Base-by-base conservation (phyloP, 2,113 vertebrate genomes). In the Arenaria interpres region DNA sequence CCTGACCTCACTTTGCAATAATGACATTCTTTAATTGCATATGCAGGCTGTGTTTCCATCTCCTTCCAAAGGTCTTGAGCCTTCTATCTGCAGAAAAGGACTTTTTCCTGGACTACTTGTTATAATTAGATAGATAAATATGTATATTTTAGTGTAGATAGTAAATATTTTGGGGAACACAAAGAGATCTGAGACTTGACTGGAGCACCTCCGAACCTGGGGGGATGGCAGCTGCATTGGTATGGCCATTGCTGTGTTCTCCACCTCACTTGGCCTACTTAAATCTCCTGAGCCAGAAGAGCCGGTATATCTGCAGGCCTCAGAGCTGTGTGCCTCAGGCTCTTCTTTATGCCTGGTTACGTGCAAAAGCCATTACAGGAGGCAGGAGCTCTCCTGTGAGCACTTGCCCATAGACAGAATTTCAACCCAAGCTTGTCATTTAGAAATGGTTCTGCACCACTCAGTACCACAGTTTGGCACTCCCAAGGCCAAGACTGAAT, bases 1-100 rank as follows among this genome's bases (percentile, higher is more conserved):
- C 82, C 86, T 96, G 92, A 97, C 73, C 80, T 94, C 84, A 87
- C 62, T 95, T 86, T 57, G 66, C 56, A 87, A 4, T 92, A 88
- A 86, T 86, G 68, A 51, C 43, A 56, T 86, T 93, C 60, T 83
- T 27, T 95, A 94, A 71, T 68, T 90, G 68, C 92, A 84, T 84
- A 90, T 1, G 3, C 68, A 81, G 79, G 67, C 60, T 59, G 50
- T 75, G 46, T 64, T 94, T 51, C 68, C 63, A 51, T 80, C 72
- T 93, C 64, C 64, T 94, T 85, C 72, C 51, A 72, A 90, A 86
- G 54, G 54, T 73, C 69, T 72, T 66, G 53, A 88, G 53, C 45
- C 43, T 91, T 76, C 74, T 79, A 57, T 45, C 73, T 87, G 62
- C 59, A 79, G 60, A 74, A 92, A 75, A 67, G 4, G 37, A 74